Conservation (phyloP, 64 coral and sea anemone genomes). For the Montipora sp. region DNA sequence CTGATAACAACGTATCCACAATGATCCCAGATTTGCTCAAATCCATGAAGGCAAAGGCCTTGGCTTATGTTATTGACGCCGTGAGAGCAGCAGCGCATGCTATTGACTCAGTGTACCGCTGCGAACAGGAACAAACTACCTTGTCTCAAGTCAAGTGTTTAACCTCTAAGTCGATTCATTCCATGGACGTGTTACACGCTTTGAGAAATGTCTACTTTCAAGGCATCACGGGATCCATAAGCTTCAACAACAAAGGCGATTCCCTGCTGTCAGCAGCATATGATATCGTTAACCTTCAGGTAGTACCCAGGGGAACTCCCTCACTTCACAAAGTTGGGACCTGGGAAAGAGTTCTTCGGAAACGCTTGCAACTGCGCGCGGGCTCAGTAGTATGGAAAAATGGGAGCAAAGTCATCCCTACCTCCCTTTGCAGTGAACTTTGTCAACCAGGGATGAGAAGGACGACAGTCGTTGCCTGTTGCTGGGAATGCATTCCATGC, state of each 20-base stretch:
- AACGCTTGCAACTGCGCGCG: constrained; percentile 31
- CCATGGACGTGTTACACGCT: neutral
- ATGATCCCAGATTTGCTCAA: neutral
- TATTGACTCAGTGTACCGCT: constrained; percentile 56
- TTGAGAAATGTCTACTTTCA: constrained; percentile 58
- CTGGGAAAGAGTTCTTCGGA: constrained; percentile 27
- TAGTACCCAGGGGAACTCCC: neutral
- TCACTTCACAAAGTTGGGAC: constrained; percentile 52
- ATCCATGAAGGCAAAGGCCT: constrained; percentile 10
- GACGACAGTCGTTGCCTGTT: constrained; percentile 67
- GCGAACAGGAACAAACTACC: neutral
- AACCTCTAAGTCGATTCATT: neutral
- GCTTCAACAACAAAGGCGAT: constrained; percentile 75
- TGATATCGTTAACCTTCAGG: constrained; percentile 83
- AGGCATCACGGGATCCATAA: constrained; percentile 69
- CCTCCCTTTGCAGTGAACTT: constrained; percentile 66
- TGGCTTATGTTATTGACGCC: constrained; percentile 60
- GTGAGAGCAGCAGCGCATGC: constrained; percentile 47
- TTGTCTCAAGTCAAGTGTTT: neutral
- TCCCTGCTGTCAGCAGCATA: constrained; percentile 67
- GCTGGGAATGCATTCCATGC: constrained; percentile 81
- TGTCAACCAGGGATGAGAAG: constrained; percentile 73
- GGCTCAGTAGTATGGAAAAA: constrained; percentile 70
- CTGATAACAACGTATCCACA: neutral
- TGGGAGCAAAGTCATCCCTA: constrained; percentile 9